Evolutionary conservation across 2,797 vertebrate species (phyloP).

Genomic region (Alauda arvensis): DNA sequence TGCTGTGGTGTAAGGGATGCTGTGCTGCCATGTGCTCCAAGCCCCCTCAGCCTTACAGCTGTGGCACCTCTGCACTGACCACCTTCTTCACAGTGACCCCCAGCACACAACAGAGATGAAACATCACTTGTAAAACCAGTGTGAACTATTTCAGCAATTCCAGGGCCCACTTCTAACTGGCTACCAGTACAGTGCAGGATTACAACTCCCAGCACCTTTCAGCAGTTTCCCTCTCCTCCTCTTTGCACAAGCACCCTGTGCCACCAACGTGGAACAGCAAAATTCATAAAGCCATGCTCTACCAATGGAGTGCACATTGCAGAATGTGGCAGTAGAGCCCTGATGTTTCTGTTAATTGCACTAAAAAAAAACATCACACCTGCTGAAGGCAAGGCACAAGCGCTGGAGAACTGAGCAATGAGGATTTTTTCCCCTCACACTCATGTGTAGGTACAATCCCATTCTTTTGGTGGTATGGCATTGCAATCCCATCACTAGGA

Average conservation of each 20-base stretch:
- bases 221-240: background rate
- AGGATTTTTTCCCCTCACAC: background rate
- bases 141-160: background rate
- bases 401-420: background rate
- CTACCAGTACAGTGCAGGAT: background rate
- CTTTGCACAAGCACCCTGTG: background rate
- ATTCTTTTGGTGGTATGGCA: background rate
- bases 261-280: background rate
- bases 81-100: rapidly evolving
- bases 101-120: rapidly evolving
- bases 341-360: background rate
- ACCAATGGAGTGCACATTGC: rapidly evolving
- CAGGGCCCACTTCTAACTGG: background rate
- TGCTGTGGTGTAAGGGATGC: background rate
- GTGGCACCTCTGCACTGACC: background rate
- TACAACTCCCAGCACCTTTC: background rate
- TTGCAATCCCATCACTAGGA: background rate
- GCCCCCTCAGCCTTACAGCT: background rate
- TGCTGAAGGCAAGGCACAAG: background rate
- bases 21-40: background rate
- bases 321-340: background rate
- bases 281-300: rapidly evolving
- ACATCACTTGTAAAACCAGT: no score
- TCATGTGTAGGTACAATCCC: background rate
- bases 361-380: background rate